phyloP scores from a whole-genome alignment of 2,888 invertebrate genomes.

The Ligdia adustata region DNA sequence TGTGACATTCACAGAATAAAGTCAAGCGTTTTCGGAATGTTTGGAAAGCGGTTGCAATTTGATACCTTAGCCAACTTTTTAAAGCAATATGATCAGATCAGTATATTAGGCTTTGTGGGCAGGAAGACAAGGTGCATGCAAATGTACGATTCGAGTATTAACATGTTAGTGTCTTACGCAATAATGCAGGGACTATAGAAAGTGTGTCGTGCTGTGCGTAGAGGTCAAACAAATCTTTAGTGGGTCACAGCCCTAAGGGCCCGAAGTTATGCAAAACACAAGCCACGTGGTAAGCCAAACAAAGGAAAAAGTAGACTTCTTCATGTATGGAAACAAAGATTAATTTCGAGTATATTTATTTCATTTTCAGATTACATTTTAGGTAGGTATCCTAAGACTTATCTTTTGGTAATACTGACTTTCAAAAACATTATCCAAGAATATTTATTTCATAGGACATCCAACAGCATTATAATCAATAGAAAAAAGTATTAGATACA shows the following conservation, averaged over 20 bases:
- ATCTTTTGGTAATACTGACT: too few relatives aligned
- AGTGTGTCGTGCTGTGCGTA: constrained; percentile 39
- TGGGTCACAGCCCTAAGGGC: constrained; percentile 38
- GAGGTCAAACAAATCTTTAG: constrained; percentile 39
- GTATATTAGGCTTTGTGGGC: constrained; percentile 10
- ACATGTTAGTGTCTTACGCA: constrained; percentile 34
- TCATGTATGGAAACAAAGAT: too few relatives aligned
- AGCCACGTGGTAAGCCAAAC: neutral
- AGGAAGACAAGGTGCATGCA: constrained; percentile 37
- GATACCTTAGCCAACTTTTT: constrained; percentile 9
- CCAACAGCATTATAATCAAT: too few relatives aligned
- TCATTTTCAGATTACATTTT: too few relatives aligned
- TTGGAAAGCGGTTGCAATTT: constrained; percentile 15
- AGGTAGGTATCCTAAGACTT: too few relatives aligned
- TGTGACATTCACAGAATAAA: neutral
- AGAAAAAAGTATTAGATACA: too few relatives aligned
- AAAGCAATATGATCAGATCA: constrained; percentile 19
- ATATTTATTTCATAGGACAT: too few relatives aligned
- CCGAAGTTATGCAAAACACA: constrained; percentile 19
- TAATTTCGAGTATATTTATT: too few relatives aligned
- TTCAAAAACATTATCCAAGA: too few relatives aligned
- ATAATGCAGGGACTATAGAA: constrained; percentile 38
- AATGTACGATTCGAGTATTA: constrained; percentile 34
- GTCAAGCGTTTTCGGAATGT: constrained; percentile 4
- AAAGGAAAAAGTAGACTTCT: neutral